Percentiles rank a stretch among this genome's conserved stretches.
Evolutionary conservation across 2,888 invertebrate species (phyloP).

Genomic region (Lamproptera curius): DNA sequence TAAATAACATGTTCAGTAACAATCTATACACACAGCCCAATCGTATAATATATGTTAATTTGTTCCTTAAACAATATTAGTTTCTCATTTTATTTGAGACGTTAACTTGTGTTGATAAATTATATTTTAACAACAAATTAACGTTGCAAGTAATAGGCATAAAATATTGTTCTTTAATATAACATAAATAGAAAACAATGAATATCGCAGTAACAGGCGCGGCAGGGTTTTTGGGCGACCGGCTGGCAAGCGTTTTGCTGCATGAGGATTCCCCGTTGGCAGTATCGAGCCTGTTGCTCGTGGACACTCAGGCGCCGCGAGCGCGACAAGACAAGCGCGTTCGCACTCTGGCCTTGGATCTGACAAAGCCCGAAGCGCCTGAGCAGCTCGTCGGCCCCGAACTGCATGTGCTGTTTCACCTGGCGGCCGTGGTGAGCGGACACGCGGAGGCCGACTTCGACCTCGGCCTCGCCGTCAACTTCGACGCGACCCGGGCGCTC

Average conservation of each 20-base stretch:
- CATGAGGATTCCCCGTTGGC: slow-evolving; percentile 31
- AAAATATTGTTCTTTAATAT: neutral
- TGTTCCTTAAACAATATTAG: neutral
- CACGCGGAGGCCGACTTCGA: slow-evolving; percentile 61
- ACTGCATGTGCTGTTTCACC: slow-evolving; percentile 49
- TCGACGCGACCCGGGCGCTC: slow-evolving; percentile 57
- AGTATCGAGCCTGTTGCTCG: slow-evolving; percentile 38
- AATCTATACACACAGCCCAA: too few species aligned
- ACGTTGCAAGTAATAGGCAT: neutral
- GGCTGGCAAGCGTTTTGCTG: slow-evolving; percentile 42
- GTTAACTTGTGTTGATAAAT: neutral
- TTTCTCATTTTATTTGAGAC: neutral
- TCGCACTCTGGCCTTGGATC: slow-evolving; percentile 33
- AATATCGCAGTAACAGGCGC: slow-evolving; percentile 57
- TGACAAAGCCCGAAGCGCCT: slow-evolving; percentile 37
- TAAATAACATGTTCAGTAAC: slow-evolving; percentile 1
- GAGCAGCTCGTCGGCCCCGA: slow-evolving; percentile 36
- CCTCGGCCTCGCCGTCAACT: slow-evolving; percentile 53
- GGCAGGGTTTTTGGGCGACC: slow-evolving; percentile 49
- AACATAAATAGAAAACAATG: slow-evolving; percentile 33
- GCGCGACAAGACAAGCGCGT: slow-evolving; percentile 37
- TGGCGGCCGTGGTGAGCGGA: slow-evolving; percentile 65
- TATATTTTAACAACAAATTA: neutral
- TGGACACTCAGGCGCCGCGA: slow-evolving; percentile 29
- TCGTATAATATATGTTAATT: too few species aligned